Percentiles rank a stretch among this genome's conserved stretches.
These are phyloP conservation scores for Lycocerus yunnanus DNA, from an alignment of 2,888 invertebrate genomes.

Conservation along the genomic window DNA sequence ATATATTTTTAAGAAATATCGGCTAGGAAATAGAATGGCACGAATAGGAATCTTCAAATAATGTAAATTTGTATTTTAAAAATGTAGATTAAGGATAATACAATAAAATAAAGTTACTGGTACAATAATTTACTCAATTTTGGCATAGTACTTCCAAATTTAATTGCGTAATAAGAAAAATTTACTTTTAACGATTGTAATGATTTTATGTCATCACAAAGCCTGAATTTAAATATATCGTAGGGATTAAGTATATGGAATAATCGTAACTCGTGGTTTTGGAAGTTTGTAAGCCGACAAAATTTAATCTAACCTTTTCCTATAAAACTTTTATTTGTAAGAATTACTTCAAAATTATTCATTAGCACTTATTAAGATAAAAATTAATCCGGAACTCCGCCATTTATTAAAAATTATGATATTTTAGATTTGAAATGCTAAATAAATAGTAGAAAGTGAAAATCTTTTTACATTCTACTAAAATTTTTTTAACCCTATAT, in stretches of 20 bases:
- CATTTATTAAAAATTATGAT: too few species aligned
- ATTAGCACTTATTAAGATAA: background rate
- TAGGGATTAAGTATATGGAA: background rate
- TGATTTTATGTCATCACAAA: background rate
- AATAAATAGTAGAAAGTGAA: background rate
- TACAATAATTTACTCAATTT: background rate
- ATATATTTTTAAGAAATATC: background rate
- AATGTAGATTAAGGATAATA: background rate
- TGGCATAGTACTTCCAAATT: background rate
- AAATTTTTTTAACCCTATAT: background rate
- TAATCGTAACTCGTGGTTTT: background rate
- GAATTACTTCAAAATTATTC: background rate
- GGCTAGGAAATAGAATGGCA: background rate
- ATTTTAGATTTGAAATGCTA: background rate
- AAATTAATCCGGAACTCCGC: too few species aligned
- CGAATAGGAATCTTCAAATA: background rate
- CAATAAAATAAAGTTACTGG: background rate
- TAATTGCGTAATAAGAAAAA: background rate
- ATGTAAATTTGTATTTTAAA: background rate
- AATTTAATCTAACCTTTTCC: background rate
- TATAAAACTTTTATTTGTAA: background rate
- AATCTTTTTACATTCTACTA: background rate
- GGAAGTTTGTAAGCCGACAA: background rate
- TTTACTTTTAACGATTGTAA: background rate
- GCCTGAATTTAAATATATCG: background rate